Conservation (phyloP, 1,140 invertebrate species). For the Camponotus pennsylvanicus region DNA sequence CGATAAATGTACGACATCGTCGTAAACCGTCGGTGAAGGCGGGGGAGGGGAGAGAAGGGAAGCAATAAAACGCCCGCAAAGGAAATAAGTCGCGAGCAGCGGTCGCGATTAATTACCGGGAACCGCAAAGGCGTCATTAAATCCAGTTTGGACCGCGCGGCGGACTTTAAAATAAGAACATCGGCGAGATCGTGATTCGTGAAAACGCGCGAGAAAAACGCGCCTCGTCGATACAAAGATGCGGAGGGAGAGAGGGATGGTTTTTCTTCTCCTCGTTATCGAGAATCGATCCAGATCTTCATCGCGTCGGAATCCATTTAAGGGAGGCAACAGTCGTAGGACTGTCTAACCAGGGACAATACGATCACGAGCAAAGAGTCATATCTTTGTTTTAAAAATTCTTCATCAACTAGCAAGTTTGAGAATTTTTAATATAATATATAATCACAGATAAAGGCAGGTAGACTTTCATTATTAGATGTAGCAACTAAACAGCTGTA, state of each 20-base stretch:
- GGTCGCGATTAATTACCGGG: conserved; percentile 53
- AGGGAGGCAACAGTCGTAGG: neutral
- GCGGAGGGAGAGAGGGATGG: too few species aligned
- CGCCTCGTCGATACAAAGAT: neutral
- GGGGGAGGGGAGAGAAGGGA: too few species aligned
- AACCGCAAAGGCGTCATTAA: conserved; percentile 56
- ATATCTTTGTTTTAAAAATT: neutral
- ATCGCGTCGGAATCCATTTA: neutral
- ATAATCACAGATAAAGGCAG: neutral
- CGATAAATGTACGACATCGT: conserved; percentile 62
- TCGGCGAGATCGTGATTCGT: neutral
- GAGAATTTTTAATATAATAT: neutral
- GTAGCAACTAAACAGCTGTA: neutral
- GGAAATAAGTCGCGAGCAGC: conserved; percentile 49
- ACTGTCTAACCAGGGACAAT: neutral
- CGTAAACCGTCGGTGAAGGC: conserved; percentile 18
- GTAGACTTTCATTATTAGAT: neutral
- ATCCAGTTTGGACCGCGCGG: neutral
- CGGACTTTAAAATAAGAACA: conserved; percentile 1
- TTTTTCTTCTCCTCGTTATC: neutral
- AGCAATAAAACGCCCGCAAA: conserved; percentile 40
- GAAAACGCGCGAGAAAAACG: conserved; percentile 17
- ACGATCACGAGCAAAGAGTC: too few species aligned
- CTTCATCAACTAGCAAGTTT: neutral
- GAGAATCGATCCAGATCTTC: conserved; percentile 18